Evolutionary conservation across 2,113 vertebrate genomes (phyloP).

Genomic region (Cryptotis parvus): DNA sequence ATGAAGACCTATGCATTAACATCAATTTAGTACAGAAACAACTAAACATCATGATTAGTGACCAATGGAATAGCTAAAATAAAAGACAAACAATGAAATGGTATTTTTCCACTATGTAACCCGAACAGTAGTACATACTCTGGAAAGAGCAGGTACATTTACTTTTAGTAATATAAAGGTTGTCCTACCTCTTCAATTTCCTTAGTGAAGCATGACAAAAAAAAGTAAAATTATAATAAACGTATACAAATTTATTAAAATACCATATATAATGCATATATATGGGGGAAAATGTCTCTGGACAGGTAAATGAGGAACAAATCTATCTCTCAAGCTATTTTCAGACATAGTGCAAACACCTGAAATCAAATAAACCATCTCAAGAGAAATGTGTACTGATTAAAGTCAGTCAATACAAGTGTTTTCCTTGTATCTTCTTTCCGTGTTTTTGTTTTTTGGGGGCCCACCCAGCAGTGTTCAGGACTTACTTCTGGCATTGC

Average conservation of each 20-base stretch:
- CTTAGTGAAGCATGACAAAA: conserved; percentile 96
- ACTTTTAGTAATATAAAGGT: conserved; percentile 85
- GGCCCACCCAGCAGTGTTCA: too few relatives aligned
- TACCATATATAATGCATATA: conserved; percentile 86
- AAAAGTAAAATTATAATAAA: conserved; percentile 94
- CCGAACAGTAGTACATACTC: conserved; percentile 78
- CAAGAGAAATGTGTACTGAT: conserved; percentile 34
- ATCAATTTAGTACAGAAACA: conserved; percentile 74
- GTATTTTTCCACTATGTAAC: conserved; percentile 73
- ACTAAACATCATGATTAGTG: conserved; percentile 79
- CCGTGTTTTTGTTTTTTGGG: too few relatives aligned
- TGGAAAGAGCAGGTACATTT: conserved; percentile 80
- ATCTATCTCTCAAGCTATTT: conserved; percentile 42
- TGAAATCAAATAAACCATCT: conserved; percentile 62
- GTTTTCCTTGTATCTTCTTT: conserved; percentile 33
- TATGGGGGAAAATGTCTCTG: conserved; percentile 80
- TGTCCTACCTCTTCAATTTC: conserved; percentile 99
- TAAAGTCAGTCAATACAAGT: conserved; percentile 47
- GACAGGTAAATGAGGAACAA: conserved; percentile 70
- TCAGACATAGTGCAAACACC: conserved; percentile 62
- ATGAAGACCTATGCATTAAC: conserved; percentile 63
- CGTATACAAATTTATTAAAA: conserved; percentile 85
- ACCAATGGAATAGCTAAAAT: conserved; percentile 84
- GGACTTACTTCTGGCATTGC: too few relatives aligned
- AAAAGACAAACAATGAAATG: conserved; percentile 82